A percentile compares a stretch with the other conserved stretches of the same genome.
Evolutionary conservation across 2,797 vertebrate species (phyloP).

Genomic region (Falco concolor): DNA sequence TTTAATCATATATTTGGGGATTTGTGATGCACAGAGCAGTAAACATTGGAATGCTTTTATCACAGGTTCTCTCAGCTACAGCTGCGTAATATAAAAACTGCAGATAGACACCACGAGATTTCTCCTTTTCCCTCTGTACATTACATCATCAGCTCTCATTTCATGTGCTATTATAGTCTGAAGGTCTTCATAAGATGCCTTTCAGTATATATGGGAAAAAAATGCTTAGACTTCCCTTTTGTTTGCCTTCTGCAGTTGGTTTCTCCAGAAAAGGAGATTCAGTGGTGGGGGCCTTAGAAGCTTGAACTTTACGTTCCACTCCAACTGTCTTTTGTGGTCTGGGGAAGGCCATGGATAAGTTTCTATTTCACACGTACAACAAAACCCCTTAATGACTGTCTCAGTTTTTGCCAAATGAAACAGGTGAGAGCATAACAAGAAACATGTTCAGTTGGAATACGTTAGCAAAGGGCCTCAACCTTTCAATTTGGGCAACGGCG

Average conservation of each 20-base stretch:
- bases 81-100: not conserved
- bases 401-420: not conserved
- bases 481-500: not conserved
- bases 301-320: not conserved
- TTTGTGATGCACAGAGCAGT: constrained; percentile 9
- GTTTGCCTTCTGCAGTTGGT: not conserved
- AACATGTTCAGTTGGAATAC: not conserved
- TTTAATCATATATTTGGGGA: constrained; percentile 26
- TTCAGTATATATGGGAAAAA: not conserved
- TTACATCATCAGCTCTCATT: not conserved
- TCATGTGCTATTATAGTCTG: not conserved
- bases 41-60: not conserved
- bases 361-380: not conserved
- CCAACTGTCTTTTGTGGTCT: not conserved
- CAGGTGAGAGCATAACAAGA: not conserved
- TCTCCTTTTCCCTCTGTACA: not conserved
- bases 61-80: not conserved
- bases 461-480: not conserved
- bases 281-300: not conserved
- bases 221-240: not conserved
- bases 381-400: not conserved
- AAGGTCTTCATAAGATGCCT: not conserved
- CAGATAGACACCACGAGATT: not conserved
- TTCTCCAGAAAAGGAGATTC: not conserved
- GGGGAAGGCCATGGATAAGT: not conserved